These are phyloP conservation scores for Pseudopleuronectes americanus DNA, from an alignment of 2,797 vertebrate species.

Conservation along the genomic window DNA sequence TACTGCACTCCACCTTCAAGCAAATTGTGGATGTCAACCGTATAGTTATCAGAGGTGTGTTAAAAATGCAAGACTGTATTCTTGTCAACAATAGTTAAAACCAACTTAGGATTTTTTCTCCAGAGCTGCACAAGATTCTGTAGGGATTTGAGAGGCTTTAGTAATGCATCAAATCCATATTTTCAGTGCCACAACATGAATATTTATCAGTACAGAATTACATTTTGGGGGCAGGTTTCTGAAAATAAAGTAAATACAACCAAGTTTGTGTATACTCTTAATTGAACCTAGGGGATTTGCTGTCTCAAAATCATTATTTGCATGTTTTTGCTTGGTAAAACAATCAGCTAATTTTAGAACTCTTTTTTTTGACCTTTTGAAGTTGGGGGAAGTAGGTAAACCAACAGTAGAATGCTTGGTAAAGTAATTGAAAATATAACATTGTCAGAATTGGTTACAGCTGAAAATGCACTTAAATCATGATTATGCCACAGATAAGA, in stretches of 20 bases:
- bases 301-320: constrained; percentile 10
- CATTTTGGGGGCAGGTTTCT: constrained; percentile 30
- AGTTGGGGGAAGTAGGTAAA: too few relatives aligned
- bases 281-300: constrained; percentile 32
- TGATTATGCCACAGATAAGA: too few relatives aligned
- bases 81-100: neutral
- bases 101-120: constrained; percentile 26
- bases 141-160: constrained; percentile 31
- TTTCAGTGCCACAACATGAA: constrained; percentile 33
- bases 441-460: too few relatives aligned
- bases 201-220: constrained; percentile 50
- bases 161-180: constrained; percentile 35
- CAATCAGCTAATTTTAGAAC: constrained; percentile 6
- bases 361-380: neutral
- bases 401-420: neutral
- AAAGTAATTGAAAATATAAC: neutral
- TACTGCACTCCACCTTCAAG: constrained; percentile 24
- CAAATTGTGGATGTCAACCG: constrained; percentile 33
- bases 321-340: constrained; percentile 26
- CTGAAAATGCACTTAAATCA: too few relatives aligned
- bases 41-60: constrained; percentile 32
- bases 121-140: constrained; percentile 28
- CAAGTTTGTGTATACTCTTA: constrained; percentile 36
- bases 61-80: constrained; percentile 33
- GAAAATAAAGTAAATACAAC: constrained; percentile 47